These are phyloP conservation scores for Lophura nycthemera DNA, from an alignment of 2,113 vertebrate genomes.

Conservation along the genomic window DNA sequence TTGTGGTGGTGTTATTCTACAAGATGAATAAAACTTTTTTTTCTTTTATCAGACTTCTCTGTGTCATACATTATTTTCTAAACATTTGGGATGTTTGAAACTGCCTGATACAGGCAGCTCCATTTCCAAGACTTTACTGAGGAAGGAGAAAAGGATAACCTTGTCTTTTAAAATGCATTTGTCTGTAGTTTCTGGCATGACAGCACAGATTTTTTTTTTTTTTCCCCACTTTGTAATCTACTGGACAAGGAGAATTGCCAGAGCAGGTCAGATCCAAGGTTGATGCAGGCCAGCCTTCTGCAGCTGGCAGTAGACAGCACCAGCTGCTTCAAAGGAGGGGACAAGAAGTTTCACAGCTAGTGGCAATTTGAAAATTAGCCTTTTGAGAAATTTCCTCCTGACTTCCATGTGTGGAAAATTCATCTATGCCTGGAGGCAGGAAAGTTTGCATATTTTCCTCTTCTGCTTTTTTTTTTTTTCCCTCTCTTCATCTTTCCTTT, in stretches of 20 bases:
- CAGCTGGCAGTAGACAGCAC: conserved; percentile 42
- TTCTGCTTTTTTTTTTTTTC: not conserved
- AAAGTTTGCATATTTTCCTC: not conserved
- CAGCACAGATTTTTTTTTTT: not conserved
- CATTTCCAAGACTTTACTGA: not conserved
- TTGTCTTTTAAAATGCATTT: conserved; percentile 37
- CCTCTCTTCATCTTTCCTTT: not conserved
- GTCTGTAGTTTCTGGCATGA: conserved; percentile 20
- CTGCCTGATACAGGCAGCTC: conserved; percentile 9
- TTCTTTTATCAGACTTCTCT: not conserved
- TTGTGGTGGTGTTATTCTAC: not conserved
- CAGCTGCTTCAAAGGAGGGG: conserved; percentile 38
- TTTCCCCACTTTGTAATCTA: not conserved
- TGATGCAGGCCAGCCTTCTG: conserved; percentile 41
- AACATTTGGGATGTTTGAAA: conserved; percentile 37
- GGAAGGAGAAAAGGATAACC: conserved; percentile 55
- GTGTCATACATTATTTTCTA: conserved; percentile 35
- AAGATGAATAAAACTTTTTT: conserved; percentile 28
- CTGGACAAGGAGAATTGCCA: not conserved
- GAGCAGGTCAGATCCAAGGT: conserved; percentile 12
- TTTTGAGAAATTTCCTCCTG: conserved; percentile 28
- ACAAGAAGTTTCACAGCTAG: conserved; percentile 22
- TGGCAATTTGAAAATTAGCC: conserved; percentile 54
- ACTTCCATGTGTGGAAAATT: not conserved
- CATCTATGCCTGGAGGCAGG: not conserved